Conservation (phyloP, 2,113 vertebrate genomes). For the Hucho hucho region DNA sequence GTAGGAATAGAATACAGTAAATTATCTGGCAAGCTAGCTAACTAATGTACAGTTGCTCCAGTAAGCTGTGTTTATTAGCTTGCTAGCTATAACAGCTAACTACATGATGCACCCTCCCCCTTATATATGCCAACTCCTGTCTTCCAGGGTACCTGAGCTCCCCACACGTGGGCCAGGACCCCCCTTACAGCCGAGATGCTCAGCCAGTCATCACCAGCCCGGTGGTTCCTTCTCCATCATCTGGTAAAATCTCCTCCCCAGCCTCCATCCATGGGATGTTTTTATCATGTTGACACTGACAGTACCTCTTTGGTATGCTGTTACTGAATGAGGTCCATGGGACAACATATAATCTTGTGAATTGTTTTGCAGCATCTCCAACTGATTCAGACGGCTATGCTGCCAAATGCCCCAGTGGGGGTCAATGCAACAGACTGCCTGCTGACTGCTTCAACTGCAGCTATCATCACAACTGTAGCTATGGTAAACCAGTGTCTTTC, state of each 20-base stretch:
- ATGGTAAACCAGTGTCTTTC: conserved; percentile 81
- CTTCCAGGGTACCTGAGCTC: conserved; percentile 72
- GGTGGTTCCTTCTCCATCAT: conserved; percentile 53
- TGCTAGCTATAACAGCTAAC: no score
- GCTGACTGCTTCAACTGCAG: conserved; percentile 84
- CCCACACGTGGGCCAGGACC: conserved; percentile 67
- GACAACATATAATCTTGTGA: not conserved
- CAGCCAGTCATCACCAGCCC: conserved; percentile 67
- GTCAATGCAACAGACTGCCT: conserved; percentile 82
- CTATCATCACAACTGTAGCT: conserved; percentile 86
- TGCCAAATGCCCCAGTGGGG: conserved; percentile 85
- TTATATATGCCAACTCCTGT: conserved; percentile 1
- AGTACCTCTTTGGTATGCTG: not conserved
- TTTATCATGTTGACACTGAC: not conserved
- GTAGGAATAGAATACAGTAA: no score
- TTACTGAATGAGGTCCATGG: no score
- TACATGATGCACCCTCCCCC: no score
- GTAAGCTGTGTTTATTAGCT: no score
- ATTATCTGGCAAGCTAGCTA: no score
- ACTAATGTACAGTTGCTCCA: no score
- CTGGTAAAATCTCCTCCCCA: conserved; percentile 51
- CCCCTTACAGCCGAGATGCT: conserved; percentile 54
- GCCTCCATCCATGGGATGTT: not conserved
- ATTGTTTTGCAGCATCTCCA: conserved; percentile 53
- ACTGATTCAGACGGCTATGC: conserved; percentile 45